phyloP scores from a whole-genome alignment of 2,888 invertebrate genomes.

The Eudemis profundana region DNA sequence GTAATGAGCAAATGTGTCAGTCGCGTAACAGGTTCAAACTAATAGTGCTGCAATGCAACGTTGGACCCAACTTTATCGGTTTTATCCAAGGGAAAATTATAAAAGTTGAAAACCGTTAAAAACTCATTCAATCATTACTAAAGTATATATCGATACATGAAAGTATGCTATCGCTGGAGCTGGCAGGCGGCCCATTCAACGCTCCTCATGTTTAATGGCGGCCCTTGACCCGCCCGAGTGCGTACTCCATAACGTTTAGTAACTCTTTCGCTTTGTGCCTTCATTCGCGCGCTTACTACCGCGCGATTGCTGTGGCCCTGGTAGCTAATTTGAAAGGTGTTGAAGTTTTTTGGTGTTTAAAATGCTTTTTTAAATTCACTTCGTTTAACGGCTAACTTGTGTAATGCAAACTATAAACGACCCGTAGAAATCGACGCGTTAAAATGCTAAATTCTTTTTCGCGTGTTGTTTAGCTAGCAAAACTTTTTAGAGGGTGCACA shows the following conservation, averaged over 20 bases:
- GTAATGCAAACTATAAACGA: no score
- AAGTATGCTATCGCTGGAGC: neutral
- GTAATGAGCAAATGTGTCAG: no score
- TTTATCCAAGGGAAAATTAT: no score
- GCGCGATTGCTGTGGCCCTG: conserved; percentile 14
- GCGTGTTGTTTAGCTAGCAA: no score
- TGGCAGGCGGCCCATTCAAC: conserved; percentile 11
- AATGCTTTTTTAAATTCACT: neutral
- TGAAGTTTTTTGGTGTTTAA: neutral
- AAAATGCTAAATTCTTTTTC: no score
- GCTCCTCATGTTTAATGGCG: conserved; percentile 38
- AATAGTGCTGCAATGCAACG: no score
- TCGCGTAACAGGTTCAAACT: no score
- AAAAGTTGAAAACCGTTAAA: neutral
- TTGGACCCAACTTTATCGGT: no score
- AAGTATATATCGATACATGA: conserved; percentile 5
- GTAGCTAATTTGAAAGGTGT: conserved; percentile 18
- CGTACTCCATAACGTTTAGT: conserved; percentile 35
- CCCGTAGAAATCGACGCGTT: no score
- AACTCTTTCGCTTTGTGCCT: conserved; percentile 40
- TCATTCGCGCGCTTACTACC: conserved; percentile 16
- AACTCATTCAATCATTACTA: neutral
- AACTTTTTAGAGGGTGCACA: no score
- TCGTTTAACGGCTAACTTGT: no score
- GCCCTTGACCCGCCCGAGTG: conserved; percentile 36